phyloP scores from a whole-genome alignment of 2,113 vertebrate species.

The Cinclus cinclus region DNA sequence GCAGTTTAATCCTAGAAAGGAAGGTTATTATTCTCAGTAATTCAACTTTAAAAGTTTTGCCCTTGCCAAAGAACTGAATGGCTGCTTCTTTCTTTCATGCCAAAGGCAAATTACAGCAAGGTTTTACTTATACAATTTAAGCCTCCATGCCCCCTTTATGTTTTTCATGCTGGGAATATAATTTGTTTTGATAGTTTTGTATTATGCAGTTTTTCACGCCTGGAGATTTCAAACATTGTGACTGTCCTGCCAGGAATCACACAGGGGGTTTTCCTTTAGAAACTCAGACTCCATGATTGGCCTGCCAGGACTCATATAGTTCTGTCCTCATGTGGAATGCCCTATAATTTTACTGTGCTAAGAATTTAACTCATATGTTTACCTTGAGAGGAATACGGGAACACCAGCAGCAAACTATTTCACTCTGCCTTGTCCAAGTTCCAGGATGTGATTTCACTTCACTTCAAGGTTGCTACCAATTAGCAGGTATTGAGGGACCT shows the following conservation, averaged over 20 bases:
- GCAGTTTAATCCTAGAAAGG: not conserved
- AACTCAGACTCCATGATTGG: constrained; percentile 16
- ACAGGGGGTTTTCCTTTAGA: constrained; percentile 34
- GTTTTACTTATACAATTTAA: constrained; percentile 51
- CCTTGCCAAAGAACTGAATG: constrained; percentile 2
- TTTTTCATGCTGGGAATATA: constrained; percentile 50
- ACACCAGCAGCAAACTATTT: not conserved
- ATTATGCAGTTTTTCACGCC: constrained; percentile 48
- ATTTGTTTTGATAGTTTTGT: constrained; percentile 59
- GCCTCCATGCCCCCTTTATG: not conserved
- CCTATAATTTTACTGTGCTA: not conserved
- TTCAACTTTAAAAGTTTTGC: not conserved
- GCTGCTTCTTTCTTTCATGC: not conserved
- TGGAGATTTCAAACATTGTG: constrained; percentile 45
- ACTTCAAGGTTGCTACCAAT: not conserved
- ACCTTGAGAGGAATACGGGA: not conserved
- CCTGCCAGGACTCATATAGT: constrained; percentile 24
- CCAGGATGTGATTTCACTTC: constrained; percentile 18
- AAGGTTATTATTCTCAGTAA: constrained; percentile 31
- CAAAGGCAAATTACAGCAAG: constrained; percentile 34
- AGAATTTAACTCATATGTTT: not conserved
- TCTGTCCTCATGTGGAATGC: not conserved
- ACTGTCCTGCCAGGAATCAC: constrained; percentile 60
- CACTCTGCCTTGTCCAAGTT: not conserved
- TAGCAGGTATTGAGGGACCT: not conserved